Conservation (phyloP, 2,888 invertebrate genomes). For the Pyrrhia umbra region DNA sequence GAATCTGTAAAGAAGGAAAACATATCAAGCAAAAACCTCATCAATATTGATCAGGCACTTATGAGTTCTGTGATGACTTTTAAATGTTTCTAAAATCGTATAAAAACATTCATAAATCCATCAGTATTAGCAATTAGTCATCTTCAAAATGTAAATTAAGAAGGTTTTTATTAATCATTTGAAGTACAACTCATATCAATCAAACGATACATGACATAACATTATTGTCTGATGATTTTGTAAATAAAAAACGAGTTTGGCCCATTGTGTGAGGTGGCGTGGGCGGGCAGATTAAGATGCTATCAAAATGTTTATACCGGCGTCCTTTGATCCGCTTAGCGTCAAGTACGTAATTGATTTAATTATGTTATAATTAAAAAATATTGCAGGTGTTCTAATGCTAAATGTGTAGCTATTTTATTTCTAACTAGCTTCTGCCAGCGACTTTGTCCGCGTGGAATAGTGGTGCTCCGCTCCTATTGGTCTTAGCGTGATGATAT, state of each 20-base stretch:
- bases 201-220: conserved; percentile 85
- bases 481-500: too few relatives aligned
- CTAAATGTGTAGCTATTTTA: background rate
- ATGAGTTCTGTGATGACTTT: conserved; percentile 4
- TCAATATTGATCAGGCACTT: conserved; percentile 14
- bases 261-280: conserved; percentile 76
- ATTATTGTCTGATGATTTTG: conserved; percentile 80
- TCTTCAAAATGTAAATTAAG: conserved; percentile 56
- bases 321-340: conserved; percentile 74
- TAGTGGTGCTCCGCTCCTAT: too few relatives aligned
- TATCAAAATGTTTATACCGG: conserved; percentile 80
- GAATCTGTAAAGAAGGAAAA: conserved; percentile 77
- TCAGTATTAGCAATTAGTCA: conserved; percentile 67
- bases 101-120: conserved; percentile 53
- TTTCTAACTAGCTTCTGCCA: background rate
- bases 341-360: conserved; percentile 65
- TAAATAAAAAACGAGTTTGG: conserved; percentile 68
- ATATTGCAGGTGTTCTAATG: background rate
- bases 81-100: conserved; percentile 13
- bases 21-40: conserved; percentile 21
- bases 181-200: conserved; percentile 80
- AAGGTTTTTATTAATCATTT: conserved; percentile 61
- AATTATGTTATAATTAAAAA: conserved; percentile 65
- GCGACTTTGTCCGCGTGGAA: too few relatives aligned
- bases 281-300: conserved; percentile 83